Percentiles rank a stretch among this genome's conserved stretches.
These are phyloP conservation scores for Pachyramphus minor DNA, from an alignment of 2,113 vertebrate genomes.

Conservation along the genomic window DNA sequence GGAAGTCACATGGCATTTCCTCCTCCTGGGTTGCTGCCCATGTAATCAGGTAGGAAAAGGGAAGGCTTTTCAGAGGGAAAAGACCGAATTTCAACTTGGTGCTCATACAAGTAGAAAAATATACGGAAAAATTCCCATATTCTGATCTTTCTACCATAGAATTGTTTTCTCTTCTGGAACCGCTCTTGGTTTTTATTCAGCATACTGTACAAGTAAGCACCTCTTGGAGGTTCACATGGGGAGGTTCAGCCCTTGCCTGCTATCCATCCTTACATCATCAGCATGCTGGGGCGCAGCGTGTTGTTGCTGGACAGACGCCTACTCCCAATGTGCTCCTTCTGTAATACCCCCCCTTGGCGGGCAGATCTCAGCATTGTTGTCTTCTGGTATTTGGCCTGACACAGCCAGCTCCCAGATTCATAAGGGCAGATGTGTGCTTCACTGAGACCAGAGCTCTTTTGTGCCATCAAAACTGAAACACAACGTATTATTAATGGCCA, in stretches of 20 bases:
- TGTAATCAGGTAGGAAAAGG: not conserved
- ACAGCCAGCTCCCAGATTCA: constrained; percentile 12
- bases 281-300: not conserved
- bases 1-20: constrained; percentile 31
- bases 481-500: not conserved
- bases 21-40: not conserved
- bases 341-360: not conserved
- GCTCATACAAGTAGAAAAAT: not conserved
- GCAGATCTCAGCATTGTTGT: not conserved
- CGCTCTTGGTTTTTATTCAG: not conserved
- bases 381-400: not conserved
- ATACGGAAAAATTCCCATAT: not conserved
- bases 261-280: not conserved
- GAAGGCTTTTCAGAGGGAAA: not conserved
- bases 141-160: not conserved
- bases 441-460: not conserved
- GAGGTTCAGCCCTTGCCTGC: not conserved
- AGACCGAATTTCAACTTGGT: not conserved
- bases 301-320: not conserved
- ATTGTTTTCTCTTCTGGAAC: not conserved
- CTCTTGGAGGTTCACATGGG: not conserved
- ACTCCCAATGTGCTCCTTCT: not conserved
- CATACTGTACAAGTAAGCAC: not conserved
- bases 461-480: not conserved
- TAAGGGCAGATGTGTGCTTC: not conserved